Evolutionary conservation across 2,113 vertebrate genomes (phyloP), one percentile per base, ranked within the genome.

Genomic region (Clarias gariepinus): DNA sequence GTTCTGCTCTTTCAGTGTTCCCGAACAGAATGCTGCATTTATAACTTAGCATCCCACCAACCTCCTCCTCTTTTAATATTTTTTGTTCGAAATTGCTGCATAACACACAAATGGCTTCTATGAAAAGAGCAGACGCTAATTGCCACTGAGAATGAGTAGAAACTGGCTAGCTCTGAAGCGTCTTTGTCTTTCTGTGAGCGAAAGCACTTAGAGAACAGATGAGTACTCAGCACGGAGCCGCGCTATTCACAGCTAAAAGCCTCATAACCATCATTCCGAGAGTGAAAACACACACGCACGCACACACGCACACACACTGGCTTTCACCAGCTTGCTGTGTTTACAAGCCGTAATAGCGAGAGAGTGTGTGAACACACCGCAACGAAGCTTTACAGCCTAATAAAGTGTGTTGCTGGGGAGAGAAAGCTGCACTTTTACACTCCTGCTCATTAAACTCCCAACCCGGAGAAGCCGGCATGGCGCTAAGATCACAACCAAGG

Each of bases 331-430:
- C 79, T 85, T 13, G 64, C 88, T 83, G 61, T 87, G 89, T 88
- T 89, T 89, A 89, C 89, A 89, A 86, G 86, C 80, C 36, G 82
- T 87, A 86, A 86, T 88, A 88, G 84, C 66, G 23, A 83, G 74
- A 21, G 63, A 83, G 55, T 64, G 80, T 87, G 83, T 84, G 84
- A 88, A 89, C 84, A 81, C 33, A 52, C 86, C 84, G 81, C 83
- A 69, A 52, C 30, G 71, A 80, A 74, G 63, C 86, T 88, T 86
- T 88, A 89, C 83, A 83, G 84, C 74, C 74, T 84, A 74, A 83
- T 86, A 86, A 87, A 89, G 76, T 30, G 77, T 68, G 78, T 64
- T 85, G 78, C 82, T 87, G 82, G 86, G 81, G 47, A 66, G 81
- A 86, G 30, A 18, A 82, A 57, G 52, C 60, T 47, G 74, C 80